Evolutionary conservation across 2,797 vertebrate genomes (phyloP).

Genomic region (Pseudochirops corinnae): DNA sequence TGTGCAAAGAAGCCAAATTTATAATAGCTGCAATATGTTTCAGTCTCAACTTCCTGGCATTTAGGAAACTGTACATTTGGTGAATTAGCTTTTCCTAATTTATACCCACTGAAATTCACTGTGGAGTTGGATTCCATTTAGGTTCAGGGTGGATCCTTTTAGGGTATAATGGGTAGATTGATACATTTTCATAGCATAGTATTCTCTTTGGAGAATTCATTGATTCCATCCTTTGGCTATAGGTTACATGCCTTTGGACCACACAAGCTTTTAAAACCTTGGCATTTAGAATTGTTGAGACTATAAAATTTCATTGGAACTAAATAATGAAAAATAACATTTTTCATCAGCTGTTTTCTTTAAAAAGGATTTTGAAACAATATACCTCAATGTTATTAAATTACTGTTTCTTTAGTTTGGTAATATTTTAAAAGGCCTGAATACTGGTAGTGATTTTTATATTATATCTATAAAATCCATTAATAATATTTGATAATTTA

Average conservation of each 20-base stretch:
- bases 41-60: conserved; percentile 24
- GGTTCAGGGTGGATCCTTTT: neutral
- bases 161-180: conserved; percentile 11
- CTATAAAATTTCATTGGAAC: conserved; percentile 72
- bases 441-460: conserved; percentile 23
- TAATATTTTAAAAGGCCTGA: conserved; percentile 32
- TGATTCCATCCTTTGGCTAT: conserved; percentile 54
- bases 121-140: conserved; percentile 46
- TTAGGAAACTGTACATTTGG: conserved; percentile 36
- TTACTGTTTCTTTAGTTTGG: conserved; percentile 30
- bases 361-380: conserved; percentile 45
- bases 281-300: conserved; percentile 51
- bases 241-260: conserved; percentile 68
- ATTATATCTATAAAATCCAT: conserved; percentile 19
- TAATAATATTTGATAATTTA: conserved; percentile 43
- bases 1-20: conserved; percentile 19
- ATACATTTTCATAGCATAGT: neutral
- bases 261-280: conserved; percentile 72
- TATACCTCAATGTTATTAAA: conserved; percentile 31
- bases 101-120: conserved; percentile 36
- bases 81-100: conserved; percentile 47
- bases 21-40: conserved; percentile 35
- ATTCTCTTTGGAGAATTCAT: conserved; percentile 39
- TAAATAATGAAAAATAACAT: conserved; percentile 46
- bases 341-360: conserved; percentile 59